Base-by-base conservation (phyloP, 2,113 vertebrate genomes). In the Psammodynastes pulverulentus region DNA sequence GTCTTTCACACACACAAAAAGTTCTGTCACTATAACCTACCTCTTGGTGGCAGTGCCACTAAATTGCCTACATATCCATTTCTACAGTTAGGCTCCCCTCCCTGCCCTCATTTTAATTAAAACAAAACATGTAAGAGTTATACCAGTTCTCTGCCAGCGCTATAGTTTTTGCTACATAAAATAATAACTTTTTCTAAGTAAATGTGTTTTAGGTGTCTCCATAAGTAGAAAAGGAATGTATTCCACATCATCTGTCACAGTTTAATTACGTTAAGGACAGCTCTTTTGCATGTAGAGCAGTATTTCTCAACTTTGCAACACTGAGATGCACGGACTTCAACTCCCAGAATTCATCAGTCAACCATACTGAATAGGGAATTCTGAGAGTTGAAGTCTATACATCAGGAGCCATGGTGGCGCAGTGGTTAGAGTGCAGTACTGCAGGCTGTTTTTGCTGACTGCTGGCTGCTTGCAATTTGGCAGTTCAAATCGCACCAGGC, bases 181-280 rank as follows among this genome's bases (percentile, higher is more conserved):
- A 92, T 92, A 92, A 92, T 88, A 87, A 67, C 91, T 84, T 88
- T 88, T 79, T 92, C 45, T 92, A 84, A 92, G 79, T 92, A 92
- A 92, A 88, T 51, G 4, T 67, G 86, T 86, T 49, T 46, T 67
- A 7, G 56, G 62, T 79, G 24, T 34, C 48, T 43, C 19, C 7
- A 17, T 48, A 87, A 91, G 24, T 67, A 17, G 91, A 45, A 26
- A 8, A 46, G n/a, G 53, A 39, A 84, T 79, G 53, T 15, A 79
- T 46, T 45, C 26, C 39, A n/a, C 58, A 52, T 62, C 51, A 84
- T 92, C 62, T 53, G 49, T 88, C 62, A 92, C 46, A 79, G 86
- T 79, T 51, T 67, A 88, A 54, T 48, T 51, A 46, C 9, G 26
- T 54, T 87, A 52, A 54, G 48, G 62, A 54, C 86, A 24, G 26